Percentiles rank a stretch among this genome's conserved stretches.
Conservation (phyloP, 2,888 invertebrate genomes). For the Caradrina kadenii region DNA sequence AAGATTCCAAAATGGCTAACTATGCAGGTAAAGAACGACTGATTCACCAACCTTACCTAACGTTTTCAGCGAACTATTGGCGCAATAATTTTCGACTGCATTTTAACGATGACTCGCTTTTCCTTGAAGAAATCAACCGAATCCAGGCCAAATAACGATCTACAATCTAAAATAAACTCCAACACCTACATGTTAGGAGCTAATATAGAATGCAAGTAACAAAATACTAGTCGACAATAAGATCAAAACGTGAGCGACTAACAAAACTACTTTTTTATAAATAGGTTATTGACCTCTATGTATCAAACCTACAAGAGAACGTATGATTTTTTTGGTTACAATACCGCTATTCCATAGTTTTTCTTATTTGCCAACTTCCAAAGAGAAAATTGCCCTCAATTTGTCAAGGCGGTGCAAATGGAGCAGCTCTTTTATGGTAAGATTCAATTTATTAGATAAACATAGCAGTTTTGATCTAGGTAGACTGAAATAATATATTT, state of each 20-base stretch:
- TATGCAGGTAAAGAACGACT: conserved; percentile 20
- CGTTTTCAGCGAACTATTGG: conserved; percentile 54
- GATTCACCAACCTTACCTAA: conserved; percentile 60
- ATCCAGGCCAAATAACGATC: conserved; percentile 74
- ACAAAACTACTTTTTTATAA: conserved; percentile 82
- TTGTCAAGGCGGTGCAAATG: conserved; percentile 50
- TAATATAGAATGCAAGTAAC: conserved; percentile 58
- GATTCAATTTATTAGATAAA: conserved; percentile 5
- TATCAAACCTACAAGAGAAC: conserved; percentile 70
- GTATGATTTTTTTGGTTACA: conserved; percentile 68
- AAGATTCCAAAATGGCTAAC: conserved; percentile 22
- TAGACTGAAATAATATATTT: too few relatives aligned
- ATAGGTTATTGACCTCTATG: conserved; percentile 76
- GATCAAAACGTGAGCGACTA: conserved; percentile 75
- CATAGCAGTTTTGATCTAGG: neutral
- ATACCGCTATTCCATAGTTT: conserved; percentile 55
- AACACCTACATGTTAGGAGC: conserved; percentile 62
- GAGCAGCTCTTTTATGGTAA: conserved; percentile 23
- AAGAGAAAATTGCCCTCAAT: conserved; percentile 57
- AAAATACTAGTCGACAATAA: conserved; percentile 72
- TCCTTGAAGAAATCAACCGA: conserved; percentile 81
- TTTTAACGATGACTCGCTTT: conserved; percentile 74
- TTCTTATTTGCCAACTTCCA: conserved; percentile 48
- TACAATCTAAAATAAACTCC: conserved; percentile 68
- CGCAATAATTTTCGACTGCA: conserved; percentile 70